These are phyloP conservation scores for Acrocera orbiculus DNA, from an alignment of 2,888 invertebrate species.

Conservation along the genomic window DNA sequence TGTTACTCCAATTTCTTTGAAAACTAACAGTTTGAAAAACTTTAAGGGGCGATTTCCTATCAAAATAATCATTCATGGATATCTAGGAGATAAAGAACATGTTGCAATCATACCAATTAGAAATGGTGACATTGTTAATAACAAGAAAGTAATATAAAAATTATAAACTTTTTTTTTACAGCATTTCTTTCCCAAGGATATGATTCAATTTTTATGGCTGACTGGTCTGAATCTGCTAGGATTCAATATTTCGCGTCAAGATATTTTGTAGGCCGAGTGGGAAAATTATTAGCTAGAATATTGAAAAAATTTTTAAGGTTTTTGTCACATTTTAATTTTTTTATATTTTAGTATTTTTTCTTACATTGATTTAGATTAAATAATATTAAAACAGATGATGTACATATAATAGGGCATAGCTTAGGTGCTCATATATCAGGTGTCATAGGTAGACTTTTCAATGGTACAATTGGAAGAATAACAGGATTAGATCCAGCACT, in stretches of 20 bases:
- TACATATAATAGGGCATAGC: slow-evolving; percentile 28
- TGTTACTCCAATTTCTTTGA: too few species aligned
- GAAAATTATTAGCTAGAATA: slow-evolving; percentile 16
- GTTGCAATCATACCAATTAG: slow-evolving; percentile 19
- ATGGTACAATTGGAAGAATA: slow-evolving; percentile 23
- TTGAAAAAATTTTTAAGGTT: slow-evolving; percentile 19
- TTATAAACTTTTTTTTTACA: slow-evolving; percentile 7
- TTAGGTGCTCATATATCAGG: slow-evolving; percentile 28
- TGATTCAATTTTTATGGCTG: slow-evolving; percentile 22
- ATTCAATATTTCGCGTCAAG: slow-evolving; percentile 23
- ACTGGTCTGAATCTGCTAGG: slow-evolving; percentile 23
- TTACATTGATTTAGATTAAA: slow-evolving; percentile 14
- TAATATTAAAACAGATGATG: slow-evolving; percentile 12
- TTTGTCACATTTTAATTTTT: slow-evolving; percentile 1
- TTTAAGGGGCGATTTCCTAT: too few species aligned
- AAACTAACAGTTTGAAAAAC: too few species aligned
- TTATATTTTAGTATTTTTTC: not conserved
- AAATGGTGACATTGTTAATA: slow-evolving; percentile 7
- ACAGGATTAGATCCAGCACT: slow-evolving; percentile 29
- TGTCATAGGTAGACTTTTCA: slow-evolving; percentile 22
- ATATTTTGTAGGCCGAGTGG: slow-evolving; percentile 17
- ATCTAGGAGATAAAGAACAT: slow-evolving; percentile 21
- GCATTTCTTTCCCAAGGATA: slow-evolving; percentile 23
- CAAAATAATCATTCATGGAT: slow-evolving; percentile 28
- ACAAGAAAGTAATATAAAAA: not conserved